Base-by-base conservation (phyloP, 2,888 invertebrate species). In the Monochamus alternatus region DNA sequence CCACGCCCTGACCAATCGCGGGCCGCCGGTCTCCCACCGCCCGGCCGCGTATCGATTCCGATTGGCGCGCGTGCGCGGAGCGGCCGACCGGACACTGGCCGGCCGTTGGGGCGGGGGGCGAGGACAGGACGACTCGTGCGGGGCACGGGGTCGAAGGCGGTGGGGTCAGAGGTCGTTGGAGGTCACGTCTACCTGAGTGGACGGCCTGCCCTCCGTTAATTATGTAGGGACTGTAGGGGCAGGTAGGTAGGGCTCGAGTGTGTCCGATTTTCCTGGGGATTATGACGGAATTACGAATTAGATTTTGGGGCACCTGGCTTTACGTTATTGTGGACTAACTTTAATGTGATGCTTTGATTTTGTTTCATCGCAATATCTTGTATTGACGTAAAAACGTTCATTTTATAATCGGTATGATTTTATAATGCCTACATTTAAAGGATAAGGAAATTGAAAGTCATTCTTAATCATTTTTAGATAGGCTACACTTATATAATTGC, bases 1-100 rank as follows among this genome's bases (percentile, higher is more conserved):
- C 88, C 83, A 87, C 87, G 87, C 88, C 88, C 87, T 85, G 86
- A 86, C 89, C 89, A 89, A 89, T 88, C 85, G 87, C 85, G 84
- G 82, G 75, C 76, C 80, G 73, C 75, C 74, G 62, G 69, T 81
- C 80, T 83, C 82, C 85, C 82, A 83, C 83, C 84, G 80, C 82
- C 81, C 80, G 82, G 81, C 38, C 79, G 77, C 78, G 79, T 83
- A 82, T 83, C 82, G 86, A 87, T 87, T 83, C 22, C 85, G 84
- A 84, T 84, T 73, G 62, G 70, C 52, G 75, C 82, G 81, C 81
- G 76, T 83, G 82, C 84, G 86, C 85, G 55, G 65, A 10, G 85
- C 84, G 82, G 75, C 3, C 3, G 9, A 83, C 87, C 86, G 88
- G 88, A 88, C 88, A 87, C 81, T 88, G 88, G 87, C 85, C 87